Percentiles rank a stretch among this genome's conserved stretches.
Evolutionary conservation across 2,113 vertebrate species (phyloP).

Genomic region (Bettongia penicillata): DNA sequence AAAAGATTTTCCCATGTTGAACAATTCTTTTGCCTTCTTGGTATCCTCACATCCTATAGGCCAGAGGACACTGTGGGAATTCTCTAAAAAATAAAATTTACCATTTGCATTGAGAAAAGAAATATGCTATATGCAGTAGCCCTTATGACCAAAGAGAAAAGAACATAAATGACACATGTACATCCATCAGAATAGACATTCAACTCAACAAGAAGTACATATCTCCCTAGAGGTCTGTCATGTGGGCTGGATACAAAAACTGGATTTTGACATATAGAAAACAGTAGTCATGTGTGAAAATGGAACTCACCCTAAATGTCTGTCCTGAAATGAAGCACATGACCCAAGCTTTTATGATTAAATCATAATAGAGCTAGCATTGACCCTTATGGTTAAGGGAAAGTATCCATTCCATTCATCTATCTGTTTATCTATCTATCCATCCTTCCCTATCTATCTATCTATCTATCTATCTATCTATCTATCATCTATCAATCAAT

Average conservation of each 20-base stretch:
- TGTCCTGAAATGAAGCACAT: slow-evolving; percentile 25
- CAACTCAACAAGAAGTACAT: slow-evolving; percentile 57
- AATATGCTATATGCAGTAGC: slow-evolving; percentile 40
- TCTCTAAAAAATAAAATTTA: slow-evolving; percentile 9
- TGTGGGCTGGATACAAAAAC: background rate
- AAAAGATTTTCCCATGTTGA: slow-evolving; percentile 67
- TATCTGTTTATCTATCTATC: no score
- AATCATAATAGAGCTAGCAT: background rate
- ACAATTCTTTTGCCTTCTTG: slow-evolving; percentile 53
- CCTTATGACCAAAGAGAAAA: slow-evolving; percentile 34
- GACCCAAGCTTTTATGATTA: background rate
- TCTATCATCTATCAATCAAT: no score
- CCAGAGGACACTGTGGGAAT: slow-evolving; percentile 61
- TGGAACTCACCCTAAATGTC: slow-evolving; percentile 14
- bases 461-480: no score
- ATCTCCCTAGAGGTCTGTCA: slow-evolving; percentile 3
- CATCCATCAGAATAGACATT: slow-evolving; percentile 38
- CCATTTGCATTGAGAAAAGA: slow-evolving; percentile 31
- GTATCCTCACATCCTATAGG: slow-evolving; percentile 66
- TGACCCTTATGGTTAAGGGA: background rate
- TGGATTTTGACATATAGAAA: slow-evolving; percentile 20
- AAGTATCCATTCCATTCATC: no score
- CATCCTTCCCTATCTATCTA: no score
- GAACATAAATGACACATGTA: slow-evolving; percentile 44
- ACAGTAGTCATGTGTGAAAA: background rate